Evolutionary conservation across 2,888 invertebrate genomes (phyloP).

Genomic region (Hetaerina titia): DNA sequence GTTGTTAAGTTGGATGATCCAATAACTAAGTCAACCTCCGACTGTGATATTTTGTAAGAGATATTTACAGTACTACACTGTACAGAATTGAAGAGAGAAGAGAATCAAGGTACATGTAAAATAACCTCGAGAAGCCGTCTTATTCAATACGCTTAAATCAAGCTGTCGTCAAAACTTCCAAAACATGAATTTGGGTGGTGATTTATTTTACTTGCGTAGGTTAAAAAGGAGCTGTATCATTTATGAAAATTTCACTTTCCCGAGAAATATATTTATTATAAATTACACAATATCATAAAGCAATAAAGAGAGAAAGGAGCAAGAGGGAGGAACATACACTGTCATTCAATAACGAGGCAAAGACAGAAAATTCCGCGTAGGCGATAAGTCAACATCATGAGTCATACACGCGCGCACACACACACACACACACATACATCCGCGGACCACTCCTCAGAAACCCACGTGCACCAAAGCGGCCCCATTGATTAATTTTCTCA

Average conservation of each 20-base stretch:
- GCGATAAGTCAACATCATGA: conserved; percentile 60
- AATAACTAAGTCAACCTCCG: too few relatives aligned
- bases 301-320: not conserved
- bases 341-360: conserved; percentile 64
- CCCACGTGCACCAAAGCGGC: not conserved
- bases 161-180: not conserved
- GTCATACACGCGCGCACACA: conserved; percentile 52
- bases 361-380: conserved; percentile 23
- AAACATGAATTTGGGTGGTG: not conserved
- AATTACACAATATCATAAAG: not conserved
- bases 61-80: too few relatives aligned
- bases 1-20: too few relatives aligned
- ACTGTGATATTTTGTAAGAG: too few relatives aligned
- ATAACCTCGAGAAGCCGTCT: not conserved
- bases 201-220: not conserved
- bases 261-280: not conserved
- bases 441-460: conserved; percentile 35
- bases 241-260: not conserved
- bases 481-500: conserved; percentile 66
- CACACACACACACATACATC: not conserved
- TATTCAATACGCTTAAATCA: not conserved
- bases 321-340: conserved; percentile 29
- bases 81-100: too few relatives aligned
- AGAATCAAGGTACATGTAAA: not conserved
- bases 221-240: not conserved